phyloP scores from a whole-genome alignment of 1,140 invertebrate genomes.

The Musca domestica region DNA sequence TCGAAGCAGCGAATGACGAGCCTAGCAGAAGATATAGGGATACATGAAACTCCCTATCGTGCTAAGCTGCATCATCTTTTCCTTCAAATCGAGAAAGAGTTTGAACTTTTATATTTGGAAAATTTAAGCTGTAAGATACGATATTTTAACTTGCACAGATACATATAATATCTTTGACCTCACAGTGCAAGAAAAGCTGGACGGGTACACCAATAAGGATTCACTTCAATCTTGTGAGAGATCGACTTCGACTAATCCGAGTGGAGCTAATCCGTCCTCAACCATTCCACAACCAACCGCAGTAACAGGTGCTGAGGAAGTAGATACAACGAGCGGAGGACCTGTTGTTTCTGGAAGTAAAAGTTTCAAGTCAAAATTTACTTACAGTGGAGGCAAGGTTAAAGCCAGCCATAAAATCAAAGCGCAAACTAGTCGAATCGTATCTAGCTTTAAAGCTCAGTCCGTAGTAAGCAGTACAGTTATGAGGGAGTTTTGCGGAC shows the following conservation, averaged over 20 bases:
- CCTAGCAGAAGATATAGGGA: conserved; percentile 43
- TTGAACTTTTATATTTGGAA: conserved; percentile 88
- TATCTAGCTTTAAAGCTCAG: conserved; percentile 89
- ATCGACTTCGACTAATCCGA: conserved; percentile 26
- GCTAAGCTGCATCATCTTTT: conserved; percentile 83
- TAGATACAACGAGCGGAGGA: conserved; percentile 10
- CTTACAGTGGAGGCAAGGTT: conserved; percentile 46
- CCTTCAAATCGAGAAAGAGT: conserved; percentile 95
- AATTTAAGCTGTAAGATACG: conserved; percentile 86
- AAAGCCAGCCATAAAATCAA: conserved; percentile 93
- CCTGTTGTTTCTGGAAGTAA: conserved; percentile 13
- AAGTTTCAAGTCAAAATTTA: conserved; percentile 44
- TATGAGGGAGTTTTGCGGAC: conserved; percentile 83
- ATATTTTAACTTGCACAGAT: not conserved
- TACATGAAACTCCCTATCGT: conserved; percentile 59
- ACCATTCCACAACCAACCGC: conserved; percentile 17
- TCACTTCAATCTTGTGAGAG: conserved; percentile 34
- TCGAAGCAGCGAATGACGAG: conserved; percentile 41
- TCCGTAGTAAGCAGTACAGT: conserved; percentile 58
- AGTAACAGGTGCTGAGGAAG: conserved; percentile 18
- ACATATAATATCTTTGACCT: not conserved
- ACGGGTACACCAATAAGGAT: conserved; percentile 54
- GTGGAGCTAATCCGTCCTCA: conserved; percentile 29
- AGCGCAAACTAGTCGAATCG: conserved; percentile 95
- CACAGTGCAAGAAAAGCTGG: conserved; percentile 87